Evolutionary conservation across 2,888 invertebrate genomes (phyloP).

Genomic region (Drosophila nr. fundita): DNA sequence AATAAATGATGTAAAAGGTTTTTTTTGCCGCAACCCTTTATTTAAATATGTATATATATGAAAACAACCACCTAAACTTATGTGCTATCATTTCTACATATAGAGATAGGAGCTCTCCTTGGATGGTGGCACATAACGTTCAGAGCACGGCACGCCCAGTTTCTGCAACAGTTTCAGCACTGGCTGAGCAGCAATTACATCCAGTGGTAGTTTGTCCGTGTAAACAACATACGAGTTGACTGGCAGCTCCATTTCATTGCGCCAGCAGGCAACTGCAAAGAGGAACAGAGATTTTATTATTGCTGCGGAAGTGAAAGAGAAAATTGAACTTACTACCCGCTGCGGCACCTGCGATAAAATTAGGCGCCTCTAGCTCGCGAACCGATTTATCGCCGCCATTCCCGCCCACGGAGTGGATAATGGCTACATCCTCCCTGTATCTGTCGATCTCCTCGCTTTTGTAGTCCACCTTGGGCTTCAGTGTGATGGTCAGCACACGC

Average conservation of each 20-base stretch:
- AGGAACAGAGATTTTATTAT: neutral
- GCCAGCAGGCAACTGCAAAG: conserved; percentile 79
- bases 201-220: conserved; percentile 81
- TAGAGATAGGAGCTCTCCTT: conserved; percentile 82
- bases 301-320: too few relatives aligned
- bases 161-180: conserved; percentile 77
- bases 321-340: conserved; percentile 79
- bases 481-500: conserved; percentile 77
- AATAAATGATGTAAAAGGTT: conserved; percentile 17
- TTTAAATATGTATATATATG: conserved; percentile 37
- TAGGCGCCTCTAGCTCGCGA: conserved; percentile 80
- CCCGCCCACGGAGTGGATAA: conserved; percentile 77
- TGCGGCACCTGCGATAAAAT: conserved; percentile 83
- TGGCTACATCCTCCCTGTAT: conserved; percentile 76
- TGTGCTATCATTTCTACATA: conserved; percentile 48
- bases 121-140: conserved; percentile 72
- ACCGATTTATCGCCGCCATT: conserved; percentile 47
- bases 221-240: conserved; percentile 80
- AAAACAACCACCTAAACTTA: conserved; percentile 26
- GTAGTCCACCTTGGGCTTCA: conserved; percentile 82
- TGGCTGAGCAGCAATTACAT: conserved; percentile 77
- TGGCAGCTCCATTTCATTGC: conserved; percentile 72
- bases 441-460: conserved; percentile 80
- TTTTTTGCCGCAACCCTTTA: conserved; percentile 40
- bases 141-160: conserved; percentile 70